Evolutionary conservation across 2,888 invertebrate species (phyloP).

Genomic region (Nebria salina): DNA sequence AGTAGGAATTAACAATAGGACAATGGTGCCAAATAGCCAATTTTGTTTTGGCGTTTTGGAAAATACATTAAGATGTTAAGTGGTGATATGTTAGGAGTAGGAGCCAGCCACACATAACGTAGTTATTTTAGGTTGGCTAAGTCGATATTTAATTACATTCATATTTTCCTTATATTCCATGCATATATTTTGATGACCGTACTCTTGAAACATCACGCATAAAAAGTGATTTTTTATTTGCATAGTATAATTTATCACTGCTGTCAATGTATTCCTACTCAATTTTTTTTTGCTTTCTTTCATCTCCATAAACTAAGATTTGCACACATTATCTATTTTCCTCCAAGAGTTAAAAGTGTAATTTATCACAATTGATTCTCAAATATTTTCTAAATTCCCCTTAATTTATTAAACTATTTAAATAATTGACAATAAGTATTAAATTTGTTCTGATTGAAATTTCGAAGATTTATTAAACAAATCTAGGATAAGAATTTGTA

Average conservation of each 20-base stretch:
- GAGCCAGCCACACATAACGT: not conserved
- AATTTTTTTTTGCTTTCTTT: not conserved
- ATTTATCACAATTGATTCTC: too few relatives aligned
- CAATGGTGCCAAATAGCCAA: not conserved
- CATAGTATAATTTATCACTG: not conserved
- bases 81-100: not conserved
- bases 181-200: not conserved
- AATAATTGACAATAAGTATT: too few relatives aligned
- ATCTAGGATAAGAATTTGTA: too few relatives aligned
- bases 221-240: not conserved
- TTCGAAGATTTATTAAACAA: too few relatives aligned
- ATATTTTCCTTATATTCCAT: not conserved
- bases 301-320: too few relatives aligned
- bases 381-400: too few relatives aligned
- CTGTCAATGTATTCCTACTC: not conserved
- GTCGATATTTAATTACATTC: not conserved
- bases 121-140: not conserved
- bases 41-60: not conserved
- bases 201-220: not conserved
- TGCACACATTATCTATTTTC: too few relatives aligned
- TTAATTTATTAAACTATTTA: too few relatives aligned
- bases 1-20: not conserved
- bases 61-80: not conserved
- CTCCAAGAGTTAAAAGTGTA: too few relatives aligned
- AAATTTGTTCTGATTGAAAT: too few relatives aligned